Conservation (phyloP, 2,113 vertebrate genomes). For the Sturnus vulgaris region DNA sequence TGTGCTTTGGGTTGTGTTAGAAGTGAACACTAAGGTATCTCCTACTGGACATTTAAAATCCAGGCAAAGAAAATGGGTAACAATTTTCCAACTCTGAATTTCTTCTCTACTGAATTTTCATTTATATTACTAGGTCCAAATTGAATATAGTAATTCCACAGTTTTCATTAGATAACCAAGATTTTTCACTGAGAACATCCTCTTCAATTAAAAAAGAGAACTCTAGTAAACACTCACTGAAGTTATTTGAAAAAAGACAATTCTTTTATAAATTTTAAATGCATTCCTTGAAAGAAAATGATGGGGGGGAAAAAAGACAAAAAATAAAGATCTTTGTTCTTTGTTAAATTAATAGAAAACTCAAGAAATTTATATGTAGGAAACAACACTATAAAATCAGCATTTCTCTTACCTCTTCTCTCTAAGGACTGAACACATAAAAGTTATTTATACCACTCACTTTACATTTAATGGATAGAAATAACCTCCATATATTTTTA, state of each 20-base stretch:
- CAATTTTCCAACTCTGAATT: not conserved
- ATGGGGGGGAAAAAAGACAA: fast-evolving
- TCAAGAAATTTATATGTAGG: not conserved
- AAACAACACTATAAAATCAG: not conserved
- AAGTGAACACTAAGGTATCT: not conserved
- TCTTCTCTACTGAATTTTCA: not conserved
- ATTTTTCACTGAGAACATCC: not conserved
- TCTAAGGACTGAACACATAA: not conserved
- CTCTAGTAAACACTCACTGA: not conserved
- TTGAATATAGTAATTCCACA: not conserved
- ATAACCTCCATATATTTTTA: not conserved
- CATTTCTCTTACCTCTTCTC: not conserved
- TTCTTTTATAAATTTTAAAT: not conserved
- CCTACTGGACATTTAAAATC: not conserved
- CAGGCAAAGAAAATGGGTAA: not conserved
- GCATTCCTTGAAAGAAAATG: not conserved
- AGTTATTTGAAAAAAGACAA: not conserved
- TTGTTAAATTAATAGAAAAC: not conserved
- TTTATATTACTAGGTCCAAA: not conserved
- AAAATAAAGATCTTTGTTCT: not conserved
- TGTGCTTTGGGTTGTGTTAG: not conserved
- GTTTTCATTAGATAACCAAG: not conserved
- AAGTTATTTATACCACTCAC: not conserved
- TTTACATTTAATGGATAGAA: not conserved
- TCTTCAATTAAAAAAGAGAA: not conserved